These are phyloP conservation scores for Platorchestia sp. DNA, from an alignment of 1,140 invertebrate genomes.

Conservation along the genomic window DNA sequence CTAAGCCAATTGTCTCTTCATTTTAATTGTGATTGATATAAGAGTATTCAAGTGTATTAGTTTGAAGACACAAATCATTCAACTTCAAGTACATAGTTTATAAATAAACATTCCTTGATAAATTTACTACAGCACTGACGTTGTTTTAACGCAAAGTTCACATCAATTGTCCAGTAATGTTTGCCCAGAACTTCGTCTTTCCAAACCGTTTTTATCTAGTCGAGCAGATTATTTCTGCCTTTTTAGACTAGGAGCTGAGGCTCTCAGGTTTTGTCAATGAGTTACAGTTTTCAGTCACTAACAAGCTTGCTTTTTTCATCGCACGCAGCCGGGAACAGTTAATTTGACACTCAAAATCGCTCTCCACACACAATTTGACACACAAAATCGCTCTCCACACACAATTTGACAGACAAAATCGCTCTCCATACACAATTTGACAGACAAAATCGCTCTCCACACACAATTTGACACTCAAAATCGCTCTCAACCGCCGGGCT, in stretches of 20 bases:
- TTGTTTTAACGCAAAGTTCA: not conserved
- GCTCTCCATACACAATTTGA: not conserved
- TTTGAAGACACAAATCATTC: not conserved
- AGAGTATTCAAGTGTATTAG: not conserved
- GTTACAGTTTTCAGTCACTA: not conserved
- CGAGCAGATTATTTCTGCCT: not conserved
- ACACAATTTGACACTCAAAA: not conserved
- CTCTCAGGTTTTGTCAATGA: not conserved
- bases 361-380: not conserved
- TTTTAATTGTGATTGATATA: not conserved
- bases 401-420: not conserved
- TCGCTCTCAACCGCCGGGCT: not conserved
- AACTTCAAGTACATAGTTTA: too few relatives aligned
- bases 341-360: too few relatives aligned
- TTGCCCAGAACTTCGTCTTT: not conserved
- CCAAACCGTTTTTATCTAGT: not conserved
- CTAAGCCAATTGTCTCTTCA: not conserved
- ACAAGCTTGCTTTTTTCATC: slow-evolving; percentile 17
- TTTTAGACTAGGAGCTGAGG: not conserved
- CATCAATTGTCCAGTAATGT: not conserved
- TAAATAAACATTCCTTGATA: not conserved
- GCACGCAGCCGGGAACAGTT: slow-evolving; percentile 51
- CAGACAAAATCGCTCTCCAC: too few relatives aligned
- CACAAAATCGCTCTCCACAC: too few relatives aligned
- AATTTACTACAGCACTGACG: too few relatives aligned